Base-by-base conservation (phyloP, 2,888 invertebrate species). In the Drosophila robusta region DNA sequence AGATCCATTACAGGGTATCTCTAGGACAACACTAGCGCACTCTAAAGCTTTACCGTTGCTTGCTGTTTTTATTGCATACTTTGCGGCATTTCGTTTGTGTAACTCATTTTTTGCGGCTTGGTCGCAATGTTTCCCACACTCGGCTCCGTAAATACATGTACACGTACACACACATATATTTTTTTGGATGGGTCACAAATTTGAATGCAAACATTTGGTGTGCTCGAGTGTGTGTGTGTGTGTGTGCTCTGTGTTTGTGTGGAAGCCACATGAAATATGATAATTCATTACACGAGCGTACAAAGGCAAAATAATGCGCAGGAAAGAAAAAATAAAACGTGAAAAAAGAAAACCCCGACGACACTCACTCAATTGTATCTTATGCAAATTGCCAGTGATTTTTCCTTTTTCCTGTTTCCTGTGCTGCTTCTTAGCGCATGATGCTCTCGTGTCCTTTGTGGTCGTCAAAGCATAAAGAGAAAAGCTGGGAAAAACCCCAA, bases 351-450 rank as follows among this genome's bases (percentile, higher is more conserved):
- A 80, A 50, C 26, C 45, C 58, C 74, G 67, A 79, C 80, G 75
- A 83, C 83, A 89, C 86, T 89, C 84, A 89, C 89, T 87, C 84
- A 84, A 84, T 84, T 89, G 88, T 87, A 89, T 89, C 88, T 85
- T 85, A 85, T 85, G 85, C 85, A 85, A 85, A 85, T 85, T 89
- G 88, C 83, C 89, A 74, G 85, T 86, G 89, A 85, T 89, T 85
- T 85, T 87, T 85, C 86, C 88, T 87, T 72, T 76, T 75, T 70
- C 71, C 69, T 70, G 79, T 70, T 78, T 67, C 73, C 76, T 75
- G 73, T 29, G 22, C 38, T 26, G 26, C 75, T 67, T 73, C 70
- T 68, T 62, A 71, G 71, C 62, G 52, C 57, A 41, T 52, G 49
- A 49, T 57, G 52, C 49, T 34, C 24, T 45, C 39, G 55, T 66